These are phyloP conservation scores for Indicator maculatus DNA, from an alignment of 2,113 vertebrate species.

Conservation along the genomic window DNA sequence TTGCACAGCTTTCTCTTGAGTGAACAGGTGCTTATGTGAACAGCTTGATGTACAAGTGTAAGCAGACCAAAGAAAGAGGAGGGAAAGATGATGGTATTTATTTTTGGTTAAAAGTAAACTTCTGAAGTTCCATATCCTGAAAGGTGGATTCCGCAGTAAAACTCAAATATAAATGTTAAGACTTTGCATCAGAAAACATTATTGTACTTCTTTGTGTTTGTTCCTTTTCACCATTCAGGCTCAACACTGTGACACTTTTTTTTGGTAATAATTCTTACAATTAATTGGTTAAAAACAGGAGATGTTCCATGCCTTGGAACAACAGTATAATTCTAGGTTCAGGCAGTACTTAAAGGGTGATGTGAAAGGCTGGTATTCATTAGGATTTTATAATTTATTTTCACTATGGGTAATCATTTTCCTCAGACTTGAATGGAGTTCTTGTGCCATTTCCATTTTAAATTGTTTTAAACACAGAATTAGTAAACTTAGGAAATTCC, in stretches of 20 bases:
- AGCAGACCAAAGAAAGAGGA: not conserved
- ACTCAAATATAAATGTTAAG: not conserved
- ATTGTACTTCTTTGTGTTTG: not conserved
- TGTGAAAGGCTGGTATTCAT: not conserved
- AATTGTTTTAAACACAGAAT: constrained; percentile 8
- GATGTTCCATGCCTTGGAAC: not conserved
- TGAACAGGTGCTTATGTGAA: constrained; percentile 20
- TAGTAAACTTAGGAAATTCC: constrained; percentile 45
- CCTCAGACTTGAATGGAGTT: not conserved
- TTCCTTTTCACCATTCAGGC: not conserved
- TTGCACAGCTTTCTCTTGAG: not conserved
- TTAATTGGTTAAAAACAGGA: not conserved
- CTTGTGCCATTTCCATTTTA: not conserved
- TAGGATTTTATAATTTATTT: not conserved
- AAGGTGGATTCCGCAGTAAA: not conserved
- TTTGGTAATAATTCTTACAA: not conserved
- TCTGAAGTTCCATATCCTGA: not conserved
- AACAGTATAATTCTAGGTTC: not conserved
- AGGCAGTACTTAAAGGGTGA: not conserved
- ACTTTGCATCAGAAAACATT: not conserved
- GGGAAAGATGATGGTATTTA: not conserved
- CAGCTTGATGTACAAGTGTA: not conserved
- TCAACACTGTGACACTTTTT: not conserved
- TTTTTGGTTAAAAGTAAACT: not conserved
- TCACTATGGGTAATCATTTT: not conserved